Evolutionary conservation across 2,888 invertebrate species (phyloP), one percentile per base, ranked within the genome.

Genomic region (Schizaphis graminum): DNA sequence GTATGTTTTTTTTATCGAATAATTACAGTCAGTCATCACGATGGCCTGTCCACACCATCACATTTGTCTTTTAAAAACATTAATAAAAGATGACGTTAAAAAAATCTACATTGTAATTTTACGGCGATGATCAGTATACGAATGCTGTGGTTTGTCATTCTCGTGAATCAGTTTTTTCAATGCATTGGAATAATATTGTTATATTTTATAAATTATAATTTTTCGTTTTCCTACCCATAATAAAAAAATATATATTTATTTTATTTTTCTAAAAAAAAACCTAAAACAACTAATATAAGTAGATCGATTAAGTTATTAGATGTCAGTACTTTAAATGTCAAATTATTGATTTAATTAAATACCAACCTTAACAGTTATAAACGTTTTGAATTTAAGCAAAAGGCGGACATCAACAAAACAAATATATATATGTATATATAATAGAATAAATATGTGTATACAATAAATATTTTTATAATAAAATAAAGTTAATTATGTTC

Each of bases 1-100:
- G 77, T 77, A 24, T 49, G 61, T 89, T 44, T 89, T 84, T 91
- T 28, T 41, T 57, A 86, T 92, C 47, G 35, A 87, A 92, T 91
- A 84, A 91, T 92, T 87, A 61, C 87, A 49, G 61, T 49, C 92
- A 49, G 61, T 67, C 67, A 77, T 77, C 77, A 77, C 21, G 35
- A 35, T 77, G 8, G 89, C n/a, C n/a, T 47, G n/a, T 77, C n/a
- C 44, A 47, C 90, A n/a, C 90, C 13, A 13, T 85, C 47, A 28
- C 89, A 41, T n/a, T 61, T 90, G 21, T 90, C 47, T 67, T 28
- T 47, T 67, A 90, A 26, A 90, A 90, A 61, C 11, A 67, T 47
- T 90, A 67, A 61, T 90, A 90, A 35, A 77, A 77, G 2, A 35
- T 35, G 77, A 35, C 77, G 21, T 77, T 21, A 77, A 77, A 35